phyloP scores from a whole-genome alignment of 1,140 invertebrate species.

The Drosophila suzukii region DNA sequence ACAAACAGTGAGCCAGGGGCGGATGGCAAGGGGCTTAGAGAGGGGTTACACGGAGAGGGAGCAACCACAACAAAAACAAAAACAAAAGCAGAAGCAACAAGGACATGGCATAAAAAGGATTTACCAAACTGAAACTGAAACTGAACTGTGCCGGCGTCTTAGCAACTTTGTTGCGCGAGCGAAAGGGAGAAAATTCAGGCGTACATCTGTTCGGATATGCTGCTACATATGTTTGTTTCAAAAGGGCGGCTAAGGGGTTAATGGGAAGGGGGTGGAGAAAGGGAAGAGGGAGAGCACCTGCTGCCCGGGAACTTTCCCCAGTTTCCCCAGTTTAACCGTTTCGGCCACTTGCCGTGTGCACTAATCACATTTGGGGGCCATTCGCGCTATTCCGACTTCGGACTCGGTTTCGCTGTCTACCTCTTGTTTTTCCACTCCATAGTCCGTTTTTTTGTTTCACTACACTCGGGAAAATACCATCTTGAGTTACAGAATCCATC shows the following conservation, averaged over 20 bases:
- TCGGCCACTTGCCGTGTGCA: constrained; percentile 42
- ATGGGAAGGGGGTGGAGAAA: too few relatives aligned
- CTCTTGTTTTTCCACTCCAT: not conserved
- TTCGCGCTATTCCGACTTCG: constrained; percentile 29
- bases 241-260: not conserved
- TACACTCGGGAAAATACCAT: not conserved
- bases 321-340: constrained; percentile 12
- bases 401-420: constrained; percentile 21
- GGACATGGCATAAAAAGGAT: constrained; percentile 56
- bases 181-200: not conserved
- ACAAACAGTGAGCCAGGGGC: constrained; percentile 37
- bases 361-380: constrained; percentile 58
- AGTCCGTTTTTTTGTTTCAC: not conserved
- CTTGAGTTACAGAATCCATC: too few relatives aligned
- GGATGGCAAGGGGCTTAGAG: not conserved
- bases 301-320: constrained; percentile 6
- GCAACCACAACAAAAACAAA: constrained; percentile 35
- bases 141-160: constrained; percentile 55
- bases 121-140: constrained; percentile 45
- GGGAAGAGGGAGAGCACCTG: constrained; percentile 5
- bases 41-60: not conserved
- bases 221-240: constrained; percentile 35
- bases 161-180: constrained; percentile 43
- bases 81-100: constrained; percentile 35
- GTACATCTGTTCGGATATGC: constrained; percentile 42